Evolutionary conservation across 2,888 invertebrate species (phyloP), one percentile per base, ranked within the genome.

Genomic region (Malachius bipustulatus): DNA sequence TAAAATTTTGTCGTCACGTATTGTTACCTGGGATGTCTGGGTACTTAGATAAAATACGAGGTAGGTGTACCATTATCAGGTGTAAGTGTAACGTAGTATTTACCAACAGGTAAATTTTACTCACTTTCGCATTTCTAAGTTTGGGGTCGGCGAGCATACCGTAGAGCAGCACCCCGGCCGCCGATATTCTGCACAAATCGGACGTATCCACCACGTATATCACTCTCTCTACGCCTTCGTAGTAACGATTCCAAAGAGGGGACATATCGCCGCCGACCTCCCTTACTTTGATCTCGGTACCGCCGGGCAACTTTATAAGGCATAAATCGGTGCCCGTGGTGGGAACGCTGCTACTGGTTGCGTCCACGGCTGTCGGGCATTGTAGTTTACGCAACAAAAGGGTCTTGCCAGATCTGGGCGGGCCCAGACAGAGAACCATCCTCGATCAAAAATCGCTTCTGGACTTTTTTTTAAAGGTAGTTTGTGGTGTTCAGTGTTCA

Each of bases 261-360:
- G 82, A 82, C 80, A 88, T 82, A 42, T 73, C 71, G 2, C 87
- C 85, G 0, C 88, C 87, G 14, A 87, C 66, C 62, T 88, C 88
- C 34, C 82, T 63, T 10, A 88, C 46, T 26, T 49, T 46, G 4
- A 46, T 38, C 35, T 48, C 42, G 2, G 44, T 32, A 16, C 46
- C 48, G 26, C 51, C 48, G 30, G 58, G 48, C 26, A 51, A 50
- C 47, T 66, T 65, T 10, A 87, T 65, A 26, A 73, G 75, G 48
- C 76, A 79, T 39, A 87, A 73, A 56, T 83, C 82, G 1, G 82
- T 79, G 1, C 87, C 87, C 24, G 81, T 73, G 0, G 87, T 87
- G 4, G 83, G 77, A 27, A 84, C 82, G 0, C 84, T 82, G 35
- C 78, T 78, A 32, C 78, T 77, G 0, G 84, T 84, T 33, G 73